A percentile compares a stretch with the other conserved stretches of the same genome.
Evolutionary conservation across 2,797 vertebrate species (phyloP).

Genomic region (Alcedo atthis): DNA sequence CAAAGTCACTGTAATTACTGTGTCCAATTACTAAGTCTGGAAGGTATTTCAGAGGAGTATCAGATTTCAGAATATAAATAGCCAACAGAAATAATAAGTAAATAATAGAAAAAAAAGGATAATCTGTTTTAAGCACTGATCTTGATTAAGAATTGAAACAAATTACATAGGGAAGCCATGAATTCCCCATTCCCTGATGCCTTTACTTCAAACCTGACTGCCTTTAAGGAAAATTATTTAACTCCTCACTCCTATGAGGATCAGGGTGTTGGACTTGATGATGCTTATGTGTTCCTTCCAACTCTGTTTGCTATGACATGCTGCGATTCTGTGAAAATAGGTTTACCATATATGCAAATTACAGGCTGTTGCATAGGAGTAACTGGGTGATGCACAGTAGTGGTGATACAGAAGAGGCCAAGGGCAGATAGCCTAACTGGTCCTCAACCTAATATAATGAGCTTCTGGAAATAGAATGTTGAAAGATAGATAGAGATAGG

Average conservation of each 20-base stretch:
- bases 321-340: not conserved
- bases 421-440: not conserved
- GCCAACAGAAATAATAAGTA: not conserved
- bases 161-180: not conserved
- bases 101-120: not conserved
- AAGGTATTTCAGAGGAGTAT: not conserved
- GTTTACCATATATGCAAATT: not conserved
- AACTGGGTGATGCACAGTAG: not conserved
- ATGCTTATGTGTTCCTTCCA: not conserved
- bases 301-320: not conserved
- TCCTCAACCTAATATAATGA: not conserved
- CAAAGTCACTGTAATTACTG: not conserved
- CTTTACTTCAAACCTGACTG: not conserved
- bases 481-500: not conserved
- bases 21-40: not conserved
- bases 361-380: accelerated
- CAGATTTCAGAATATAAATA: not conserved
- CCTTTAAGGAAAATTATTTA: not conserved
- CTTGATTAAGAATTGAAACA: not conserved
- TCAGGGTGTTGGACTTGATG: not conserved
- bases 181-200: not conserved
- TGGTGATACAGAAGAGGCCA: not conserved
- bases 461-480: not conserved
- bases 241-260: not conserved
- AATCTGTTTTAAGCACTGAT: not conserved